phyloP scores from a whole-genome alignment of 2,113 vertebrate genomes.

The Phoenicopterus ruber region DNA sequence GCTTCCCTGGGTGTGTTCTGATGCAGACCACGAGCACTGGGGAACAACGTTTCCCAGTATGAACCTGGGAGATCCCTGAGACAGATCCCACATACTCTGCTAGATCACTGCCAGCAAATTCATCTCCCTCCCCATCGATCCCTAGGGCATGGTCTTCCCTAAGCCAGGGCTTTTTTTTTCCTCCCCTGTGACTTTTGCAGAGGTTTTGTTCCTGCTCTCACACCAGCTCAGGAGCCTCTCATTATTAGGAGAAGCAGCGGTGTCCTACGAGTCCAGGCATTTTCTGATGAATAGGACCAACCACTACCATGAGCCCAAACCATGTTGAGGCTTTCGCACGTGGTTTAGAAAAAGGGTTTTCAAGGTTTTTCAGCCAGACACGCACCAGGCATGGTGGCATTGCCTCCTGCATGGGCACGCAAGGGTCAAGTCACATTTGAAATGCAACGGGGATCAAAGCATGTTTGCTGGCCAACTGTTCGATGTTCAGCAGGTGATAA shows the following conservation, averaged over 20 bases:
- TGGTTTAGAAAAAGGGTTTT: not conserved
- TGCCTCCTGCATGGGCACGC: fast-evolving
- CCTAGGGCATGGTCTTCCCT: fast-evolving
- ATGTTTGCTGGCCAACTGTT: not conserved
- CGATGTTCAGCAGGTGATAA: not conserved
- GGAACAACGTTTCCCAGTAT: not conserved
- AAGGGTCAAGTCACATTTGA: not conserved
- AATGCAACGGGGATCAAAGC: fast-evolving
- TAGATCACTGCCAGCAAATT: not conserved
- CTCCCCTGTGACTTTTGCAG: not conserved
- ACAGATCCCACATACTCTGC: not conserved
- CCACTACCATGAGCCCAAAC: not conserved
- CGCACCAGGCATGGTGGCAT: fast-evolving
- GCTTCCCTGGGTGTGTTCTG: not conserved
- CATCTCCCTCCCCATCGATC: not conserved
- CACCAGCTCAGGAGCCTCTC: not conserved
- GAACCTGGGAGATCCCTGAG: not conserved
- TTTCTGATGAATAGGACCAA: not conserved
- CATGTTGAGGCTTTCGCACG: not conserved
- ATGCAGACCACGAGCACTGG: too few relatives aligned
- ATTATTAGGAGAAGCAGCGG: not conserved
- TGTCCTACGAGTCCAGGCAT: not conserved
- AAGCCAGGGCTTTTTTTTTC: not conserved
- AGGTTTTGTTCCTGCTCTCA: not conserved
- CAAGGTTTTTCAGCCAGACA: not conserved